A percentile compares a stretch with the other conserved stretches of the same genome.
Conservation (phyloP, 1,140 invertebrate genomes). For the Leptonema lineaticorne region DNA sequence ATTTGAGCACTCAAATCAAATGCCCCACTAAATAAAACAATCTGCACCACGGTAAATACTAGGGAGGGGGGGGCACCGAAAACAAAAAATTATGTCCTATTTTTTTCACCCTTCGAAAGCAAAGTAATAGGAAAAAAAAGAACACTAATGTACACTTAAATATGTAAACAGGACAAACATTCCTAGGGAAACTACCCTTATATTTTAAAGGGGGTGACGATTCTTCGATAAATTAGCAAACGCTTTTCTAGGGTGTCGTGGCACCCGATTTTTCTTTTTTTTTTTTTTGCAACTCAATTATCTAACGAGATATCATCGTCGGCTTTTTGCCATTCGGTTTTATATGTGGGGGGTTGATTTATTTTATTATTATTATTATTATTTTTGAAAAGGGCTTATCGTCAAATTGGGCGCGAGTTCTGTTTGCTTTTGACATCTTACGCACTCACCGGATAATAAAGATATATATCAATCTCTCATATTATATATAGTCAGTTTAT, state of each 20-base stretch:
- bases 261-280: too few species aligned
- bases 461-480: too few species aligned
- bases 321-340: neutral
- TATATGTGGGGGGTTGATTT: neutral
- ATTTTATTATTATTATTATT: too few species aligned
- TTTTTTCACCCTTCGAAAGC: neutral
- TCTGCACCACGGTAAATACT: conserved; percentile 31
- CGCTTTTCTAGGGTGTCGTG: conserved; percentile 23
- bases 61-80: too few species aligned
- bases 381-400: conserved; percentile 1
- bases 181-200: too few species aligned
- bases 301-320: neutral
- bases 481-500: too few species aligned
- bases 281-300: conserved; percentile 34
- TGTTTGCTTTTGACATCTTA: neutral
- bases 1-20: conserved; percentile 27
- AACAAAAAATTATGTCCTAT: conserved; percentile 17
- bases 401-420: neutral
- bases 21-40: conserved; percentile 37
- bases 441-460: neutral
- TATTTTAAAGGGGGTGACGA: neutral
- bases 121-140: conserved; percentile 24
- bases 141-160: conserved; percentile 41
- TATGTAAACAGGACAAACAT: conserved; percentile 38
- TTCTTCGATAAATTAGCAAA: conserved; percentile 28